Evolutionary conservation across 2,888 invertebrate species (phyloP).

Genomic region (Drosophila demipolita): DNA sequence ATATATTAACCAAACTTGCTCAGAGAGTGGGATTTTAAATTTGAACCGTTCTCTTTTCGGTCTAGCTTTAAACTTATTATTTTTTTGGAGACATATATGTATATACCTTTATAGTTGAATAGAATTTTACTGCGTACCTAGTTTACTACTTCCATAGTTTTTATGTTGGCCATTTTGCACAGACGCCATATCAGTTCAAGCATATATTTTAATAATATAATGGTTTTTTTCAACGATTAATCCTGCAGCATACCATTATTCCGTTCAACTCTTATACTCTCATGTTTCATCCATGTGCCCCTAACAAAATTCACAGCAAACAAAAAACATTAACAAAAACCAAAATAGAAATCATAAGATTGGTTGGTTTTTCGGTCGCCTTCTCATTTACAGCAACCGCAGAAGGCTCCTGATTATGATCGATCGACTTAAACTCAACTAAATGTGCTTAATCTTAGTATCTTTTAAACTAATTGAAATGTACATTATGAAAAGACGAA

Average conservation of each 20-base stretch:
- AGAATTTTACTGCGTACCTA: slow-evolving; percentile 31
- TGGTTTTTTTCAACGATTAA: slow-evolving; percentile 31
- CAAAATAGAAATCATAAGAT: slow-evolving; percentile 63
- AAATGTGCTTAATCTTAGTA: slow-evolving; percentile 35
- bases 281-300: slow-evolving; percentile 58
- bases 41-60: not conserved
- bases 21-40: slow-evolving; percentile 21
- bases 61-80: not conserved
- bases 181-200: slow-evolving; percentile 33
- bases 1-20: slow-evolving; percentile 1
- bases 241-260: slow-evolving; percentile 52
- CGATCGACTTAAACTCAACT: slow-evolving; percentile 49
- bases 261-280: slow-evolving; percentile 46
- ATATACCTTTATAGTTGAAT: slow-evolving; percentile 13
- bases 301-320: slow-evolving; percentile 33
- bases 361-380: slow-evolving; percentile 88
- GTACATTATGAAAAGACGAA: slow-evolving; percentile 49
- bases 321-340: slow-evolving; percentile 13
- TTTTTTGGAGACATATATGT: not conserved
- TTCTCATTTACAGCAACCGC: slow-evolving; percentile 93
- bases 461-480: slow-evolving; percentile 35
- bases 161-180: slow-evolving; percentile 48
- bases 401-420: slow-evolving; percentile 88
- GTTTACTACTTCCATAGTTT: slow-evolving; percentile 15
- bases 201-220: not conserved